Evolutionary conservation across 2,113 vertebrate species (phyloP), one percentile per base, ranked within the genome.

Genomic region (Serinus canaria): DNA sequence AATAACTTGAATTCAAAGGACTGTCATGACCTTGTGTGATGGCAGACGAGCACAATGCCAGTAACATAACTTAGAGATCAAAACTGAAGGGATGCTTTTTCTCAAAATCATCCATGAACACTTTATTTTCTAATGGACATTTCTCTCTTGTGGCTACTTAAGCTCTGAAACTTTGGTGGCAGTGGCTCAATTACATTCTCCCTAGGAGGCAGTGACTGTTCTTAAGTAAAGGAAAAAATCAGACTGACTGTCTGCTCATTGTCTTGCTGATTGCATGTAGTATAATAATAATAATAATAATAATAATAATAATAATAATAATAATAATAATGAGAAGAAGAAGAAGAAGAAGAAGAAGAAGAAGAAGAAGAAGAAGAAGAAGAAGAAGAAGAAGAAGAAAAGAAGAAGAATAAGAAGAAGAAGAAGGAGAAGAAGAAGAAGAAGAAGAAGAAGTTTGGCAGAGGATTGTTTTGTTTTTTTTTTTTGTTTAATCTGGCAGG

Each of bases 1-100:
- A 84, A 88, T 72, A 94, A 68, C 20, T 58, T 91, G 76, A 84
- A 94, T 90, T 94, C 56, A 55, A 87, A 95, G 64, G 58, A 67
- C 19, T 94, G 30, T 91, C 30, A 73, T 87, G 84, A 95, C 87
- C 93, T 96, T 67, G 55, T 33, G 15, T 2, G 2, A 50, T 43
- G 19, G 55, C 18, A 80, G 53, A 74, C 30, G 30, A 88, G 15
- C 46, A 56, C 11, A 44, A 30, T 33, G 15, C 11, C 44, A 47
- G 44, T 11, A 6, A 53, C 27, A 66, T 63, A 73, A 44, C 15
- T 64, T 33, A 41, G 74, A 73, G 31, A 69, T 63, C 67, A 70
- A 87, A 95, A 79, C n/a, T 13, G 31, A 84, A 63, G 18, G 24
- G 22, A 31, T 28, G 6, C 55, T 83, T 93, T 93, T 87, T 73